Conservation (phyloP, 1,140 invertebrate species). For the Atopsyche davidsoni region DNA sequence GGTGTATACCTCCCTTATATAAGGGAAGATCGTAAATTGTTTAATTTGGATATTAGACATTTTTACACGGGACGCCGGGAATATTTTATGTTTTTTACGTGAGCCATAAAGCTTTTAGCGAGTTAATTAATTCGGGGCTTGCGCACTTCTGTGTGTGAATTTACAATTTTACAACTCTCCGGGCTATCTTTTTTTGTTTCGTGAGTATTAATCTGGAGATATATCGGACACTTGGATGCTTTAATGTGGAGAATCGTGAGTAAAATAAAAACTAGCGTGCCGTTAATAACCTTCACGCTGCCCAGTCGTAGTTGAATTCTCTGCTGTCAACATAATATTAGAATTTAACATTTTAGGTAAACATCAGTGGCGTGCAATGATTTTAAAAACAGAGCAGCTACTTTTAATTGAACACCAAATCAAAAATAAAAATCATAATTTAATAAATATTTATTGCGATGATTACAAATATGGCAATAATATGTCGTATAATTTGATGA, state of each 20-base stretch:
- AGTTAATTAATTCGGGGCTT: constrained; percentile 16
- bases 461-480: too few species aligned
- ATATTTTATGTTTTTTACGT: constrained; percentile 11
- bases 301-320: too few species aligned
- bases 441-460: too few species aligned
- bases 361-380: too few species aligned
- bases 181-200: neutral
- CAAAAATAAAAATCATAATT: too few species aligned
- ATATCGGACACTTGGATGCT: neutral
- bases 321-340: too few species aligned
- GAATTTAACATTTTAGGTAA: too few species aligned
- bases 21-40: constrained; percentile 15
- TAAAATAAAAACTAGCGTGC: neutral
- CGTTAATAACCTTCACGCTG: too few species aligned
- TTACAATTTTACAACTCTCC: neutral
- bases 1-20: neutral
- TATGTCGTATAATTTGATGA: too few species aligned
- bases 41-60: constrained; percentile 14
- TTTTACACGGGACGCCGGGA: constrained; percentile 4
- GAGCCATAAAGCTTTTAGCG: constrained; percentile 13
- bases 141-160: neutral
- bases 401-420: too few species aligned
- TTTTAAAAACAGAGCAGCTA: too few species aligned
- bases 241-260: neutral
- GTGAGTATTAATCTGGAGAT: neutral